Base-by-base conservation (phyloP, 1,140 invertebrate species). In the Orussus abietinus region DNA sequence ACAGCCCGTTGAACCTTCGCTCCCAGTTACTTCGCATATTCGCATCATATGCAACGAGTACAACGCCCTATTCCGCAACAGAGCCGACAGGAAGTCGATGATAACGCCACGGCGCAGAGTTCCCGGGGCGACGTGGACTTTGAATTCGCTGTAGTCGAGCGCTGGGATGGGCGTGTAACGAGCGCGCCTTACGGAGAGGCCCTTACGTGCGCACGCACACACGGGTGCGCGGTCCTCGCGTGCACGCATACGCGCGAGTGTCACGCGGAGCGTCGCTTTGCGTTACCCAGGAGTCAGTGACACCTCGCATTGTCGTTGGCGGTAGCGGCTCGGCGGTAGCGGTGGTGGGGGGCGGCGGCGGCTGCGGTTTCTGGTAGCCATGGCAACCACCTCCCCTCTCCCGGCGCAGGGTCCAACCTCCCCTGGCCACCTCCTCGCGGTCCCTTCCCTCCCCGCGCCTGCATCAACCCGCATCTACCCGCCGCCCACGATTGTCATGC, bases 271-370 rank as follows among this genome's bases (percentile, higher is more conserved):
- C 32, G 11, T 40, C 39, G 55, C 57, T 52, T 55, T 56, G 51
- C 52, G 48, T 38, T 53, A 51, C 48, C 45, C 62, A 64, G 66
- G 59, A 71, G 70, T 72, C 70, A 73, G 65, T 70, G 70, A 72
- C 69, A 72, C 69, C 66, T 68, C 55, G 56, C 59, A 68, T 69
- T 66, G 66, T 69, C 64, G 62, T 52, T 56, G 58, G 55, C 54
- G 61, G 59, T 52, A 52, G 57, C 64, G 62, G n/a, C n/a, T n/a
- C n/a, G n/a, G n/a, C n/a, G n/a, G n/a, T n/a, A n/a, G n/a, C n/a
- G n/a, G n/a, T n/a, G n/a, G n/a, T n/a, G n/a, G n/a, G n/a, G n/a
- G n/a, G 58, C 55, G 19, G 36, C 20, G 39, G 48, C 45, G 47
- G 48, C 42, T 49, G 62, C 57, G 64, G 65, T 66, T 64, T 62